Percentiles rank a stretch among this genome's conserved stretches.
These are phyloP conservation scores for Epistrophe grossulariae DNA, from an alignment of 2,888 invertebrate species.

Conservation along the genomic window DNA sequence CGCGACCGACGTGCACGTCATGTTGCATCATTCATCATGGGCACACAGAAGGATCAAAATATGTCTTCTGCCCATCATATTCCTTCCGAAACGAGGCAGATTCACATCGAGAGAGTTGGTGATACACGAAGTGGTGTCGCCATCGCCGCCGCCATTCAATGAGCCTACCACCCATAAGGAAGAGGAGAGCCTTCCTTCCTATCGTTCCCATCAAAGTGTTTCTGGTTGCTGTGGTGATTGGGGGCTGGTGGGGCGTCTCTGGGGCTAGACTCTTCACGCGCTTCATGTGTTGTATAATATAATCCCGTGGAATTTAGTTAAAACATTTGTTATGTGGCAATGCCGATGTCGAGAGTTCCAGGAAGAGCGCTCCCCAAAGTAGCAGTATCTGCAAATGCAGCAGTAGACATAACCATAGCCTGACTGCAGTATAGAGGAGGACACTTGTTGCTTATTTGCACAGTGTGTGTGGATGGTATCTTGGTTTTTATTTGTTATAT, in stretches of 20 bases:
- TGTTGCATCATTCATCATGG: constrained; percentile 75
- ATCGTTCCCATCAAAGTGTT: constrained; percentile 25
- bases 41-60: constrained; percentile 75
- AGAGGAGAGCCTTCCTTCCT: constrained; percentile 17
- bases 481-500: constrained; percentile 33
- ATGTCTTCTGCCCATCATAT: constrained; percentile 74
- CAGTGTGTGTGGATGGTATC: constrained; percentile 20
- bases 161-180: constrained; percentile 67
- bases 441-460: constrained; percentile 61
- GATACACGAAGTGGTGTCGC: constrained; percentile 73
- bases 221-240: constrained; percentile 7
- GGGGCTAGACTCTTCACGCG: constrained; percentile 57
- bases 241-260: neutral
- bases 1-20: constrained; percentile 67
- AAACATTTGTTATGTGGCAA: constrained; percentile 73
- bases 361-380: constrained; percentile 57
- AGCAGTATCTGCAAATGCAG: constrained; percentile 32
- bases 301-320: constrained; percentile 73
- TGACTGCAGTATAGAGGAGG: constrained; percentile 13
- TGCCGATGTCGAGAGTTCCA: constrained; percentile 54
- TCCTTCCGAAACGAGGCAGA: constrained; percentile 61
- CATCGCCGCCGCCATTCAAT: constrained; percentile 51
- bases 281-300: constrained; percentile 68
- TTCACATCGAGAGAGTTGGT: constrained; percentile 55
- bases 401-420: neutral